Conservation (phyloP, 2,888 invertebrate genomes). For the Drosophila kokeensis region DNA sequence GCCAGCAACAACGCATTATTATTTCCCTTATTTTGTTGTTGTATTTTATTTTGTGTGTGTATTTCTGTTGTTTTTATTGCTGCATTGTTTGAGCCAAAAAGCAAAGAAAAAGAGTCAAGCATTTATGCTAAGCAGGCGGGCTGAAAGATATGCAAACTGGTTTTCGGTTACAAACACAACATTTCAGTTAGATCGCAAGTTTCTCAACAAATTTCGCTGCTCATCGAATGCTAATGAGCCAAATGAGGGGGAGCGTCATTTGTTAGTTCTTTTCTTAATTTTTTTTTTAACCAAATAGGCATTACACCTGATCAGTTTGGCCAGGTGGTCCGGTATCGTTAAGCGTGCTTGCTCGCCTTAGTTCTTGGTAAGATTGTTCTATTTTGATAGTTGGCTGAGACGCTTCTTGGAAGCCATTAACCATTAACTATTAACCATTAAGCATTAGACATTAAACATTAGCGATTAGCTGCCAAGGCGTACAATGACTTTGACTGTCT, state of each 20-base stretch:
- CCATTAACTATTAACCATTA: constrained; percentile 34
- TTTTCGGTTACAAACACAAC: constrained; percentile 35
- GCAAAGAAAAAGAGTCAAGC: constrained; percentile 13
- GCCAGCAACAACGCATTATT: constrained; percentile 56
- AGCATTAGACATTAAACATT: constrained; percentile 44
- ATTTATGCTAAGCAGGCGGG: constrained; percentile 58
- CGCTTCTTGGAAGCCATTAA: constrained; percentile 72
- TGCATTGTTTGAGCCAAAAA: constrained; percentile 53
- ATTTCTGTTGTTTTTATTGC: constrained; percentile 42
- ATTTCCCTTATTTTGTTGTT: constrained; percentile 18
- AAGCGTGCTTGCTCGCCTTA: constrained; percentile 18
- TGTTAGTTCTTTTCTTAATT: constrained; percentile 42
- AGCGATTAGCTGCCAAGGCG: constrained; percentile 41
- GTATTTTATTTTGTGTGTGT: constrained; percentile 1
- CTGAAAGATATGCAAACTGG: constrained; percentile 63
- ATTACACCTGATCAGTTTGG: constrained; percentile 52
- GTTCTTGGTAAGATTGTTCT: constrained; percentile 77
- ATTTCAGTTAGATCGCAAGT: constrained; percentile 21
- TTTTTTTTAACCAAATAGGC: constrained; percentile 27
- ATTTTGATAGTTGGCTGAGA: constrained; percentile 61
- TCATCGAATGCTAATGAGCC: constrained; percentile 70
- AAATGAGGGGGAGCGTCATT: constrained; percentile 52
- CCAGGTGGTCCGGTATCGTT: constrained; percentile 60
- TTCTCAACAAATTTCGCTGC: constrained; percentile 47
- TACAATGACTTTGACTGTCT: constrained; percentile 68